Base-by-base conservation (phyloP, 2,113 vertebrate genomes). In the Corydoras maculifer region DNA sequence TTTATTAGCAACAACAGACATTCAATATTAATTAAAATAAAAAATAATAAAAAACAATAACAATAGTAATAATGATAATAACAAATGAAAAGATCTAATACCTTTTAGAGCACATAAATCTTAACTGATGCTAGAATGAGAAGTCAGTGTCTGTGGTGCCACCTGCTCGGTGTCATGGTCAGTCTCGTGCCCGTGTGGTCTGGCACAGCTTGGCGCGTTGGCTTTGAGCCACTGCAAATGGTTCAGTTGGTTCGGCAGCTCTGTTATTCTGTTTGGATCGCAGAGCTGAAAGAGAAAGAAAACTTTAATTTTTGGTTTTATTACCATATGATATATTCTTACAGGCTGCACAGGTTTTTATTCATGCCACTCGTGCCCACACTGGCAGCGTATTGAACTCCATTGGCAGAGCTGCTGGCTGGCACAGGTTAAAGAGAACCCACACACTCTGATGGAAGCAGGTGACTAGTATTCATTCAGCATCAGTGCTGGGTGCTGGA, bases 401-500 rank as follows among this genome's bases (percentile, higher is more conserved):
- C 32, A 65, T 68, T 77, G 77, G 76, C 76, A 63, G 69, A 62
- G 49, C 65, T 58, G 48, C 53, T 75, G 61, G n/a, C 54, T 78
- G 53, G 43, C 58, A 61, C 32, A n/a, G 71, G 30, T 31, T 55
- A 58, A 58, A 80, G 78, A 61, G 80, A 79, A 72, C 70, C 72
- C 69, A 72, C 72, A 18, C 72, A 35, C 64, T 70, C 63, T 69
- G 70, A 73, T 77, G 73, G 68, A 80, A 77, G 65, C 81, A 80
- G 81, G 78, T 79, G 77, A 80, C 73, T 72, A 72, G 78, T 77
- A 77, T 82, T 82, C 81, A 82, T 79, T 82, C 78, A 61, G 64
- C 77, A 82, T 80, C 77, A 82, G 73, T 74, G 29, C 77, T 63
- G 43, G 8, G 68, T 35, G 50, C 35, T 43, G 35, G 35, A 43